Base-by-base conservation (phyloP, 92 coral and sea anemone species). In the Parazoanthus atlanticus region DNA sequence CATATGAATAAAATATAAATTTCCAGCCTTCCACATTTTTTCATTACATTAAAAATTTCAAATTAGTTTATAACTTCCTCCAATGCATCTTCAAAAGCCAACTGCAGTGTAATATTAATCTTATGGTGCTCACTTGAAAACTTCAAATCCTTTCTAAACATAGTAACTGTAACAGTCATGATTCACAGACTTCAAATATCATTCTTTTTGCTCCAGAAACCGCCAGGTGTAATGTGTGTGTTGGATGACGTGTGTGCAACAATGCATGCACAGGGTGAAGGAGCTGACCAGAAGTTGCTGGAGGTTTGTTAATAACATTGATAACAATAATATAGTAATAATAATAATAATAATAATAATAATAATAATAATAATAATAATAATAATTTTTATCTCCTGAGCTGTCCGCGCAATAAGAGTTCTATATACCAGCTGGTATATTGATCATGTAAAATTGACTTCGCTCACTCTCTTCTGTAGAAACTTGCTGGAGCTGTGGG, bases 261-360 rank as follows among this genome's bases (percentile, higher is more conserved):
- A 8, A 94, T 97, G 99, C 99, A 97, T 79, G 99, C 99, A 29
- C 98, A 95, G 34, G 97, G 98, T 31, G 99, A 97, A 87, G 99
- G 99, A 30, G 99, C 99, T 80, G 99, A 97, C 89, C 90, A 94
- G 82, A 97, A 97, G 72, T 86, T 97, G 41, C 89, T 97, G 29
- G 98, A 97, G 98, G 99, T 96, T 43, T 64, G 76, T 79, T 13
- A 8, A 52, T 49, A 8, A 10, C 12, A 0, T 7, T 43, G 1
- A 43, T 43, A 38, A 43, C 23, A 9, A 65, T 65, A 21, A 46
- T 46, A 7, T 46, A 46, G 12, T 46, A 1, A 46, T 46, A 46
- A 46, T 46, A 46, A 46, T 65, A 6, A 65, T 67, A 23, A 3
- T 67, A 67, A n/a, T 25, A 23, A 5, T 28, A n/a, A 25, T n/a